phyloP scores from a whole-genome alignment of 1,140 invertebrate species.

The Drosophila ficusphila region DNA sequence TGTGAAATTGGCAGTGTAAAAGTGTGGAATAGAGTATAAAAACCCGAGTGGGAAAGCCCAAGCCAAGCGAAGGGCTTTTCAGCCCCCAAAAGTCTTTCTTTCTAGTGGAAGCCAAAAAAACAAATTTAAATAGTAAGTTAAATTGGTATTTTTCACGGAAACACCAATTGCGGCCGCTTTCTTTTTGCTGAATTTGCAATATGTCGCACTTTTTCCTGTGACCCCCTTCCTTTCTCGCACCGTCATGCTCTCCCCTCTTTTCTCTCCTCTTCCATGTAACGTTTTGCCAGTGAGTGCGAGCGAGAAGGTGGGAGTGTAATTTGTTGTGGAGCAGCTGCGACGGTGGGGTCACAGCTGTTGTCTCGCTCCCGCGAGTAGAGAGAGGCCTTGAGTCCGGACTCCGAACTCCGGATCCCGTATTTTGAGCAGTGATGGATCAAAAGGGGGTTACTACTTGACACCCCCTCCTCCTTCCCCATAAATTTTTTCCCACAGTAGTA shows the following conservation, averaged over 20 bases:
- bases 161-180: conserved; percentile 26
- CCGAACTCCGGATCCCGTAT: conserved; percentile 8
- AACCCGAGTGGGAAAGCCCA: conserved; percentile 21
- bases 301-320: conserved; percentile 42
- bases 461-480: no score
- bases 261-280: conserved; percentile 38
- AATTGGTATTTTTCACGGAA: not conserved
- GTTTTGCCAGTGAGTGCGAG: conserved; percentile 19
- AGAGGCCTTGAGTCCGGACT: conserved; percentile 29
- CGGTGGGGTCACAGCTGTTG: conserved; percentile 60
- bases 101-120: not conserved
- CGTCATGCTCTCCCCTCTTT: conserved; percentile 28
- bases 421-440: not conserved
- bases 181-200: conserved; percentile 41
- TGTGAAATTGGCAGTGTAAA: conserved; percentile 34
- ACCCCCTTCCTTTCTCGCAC: conserved; percentile 24
- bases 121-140: conserved; percentile 14
- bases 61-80: conserved; percentile 38
- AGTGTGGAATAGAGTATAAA: conserved; percentile 34
- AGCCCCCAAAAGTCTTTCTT: conserved; percentile 7
- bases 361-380: conserved; percentile 60
- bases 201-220: conserved; percentile 27
- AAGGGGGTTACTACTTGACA: not conserved
- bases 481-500: not conserved
- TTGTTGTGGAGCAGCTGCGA: conserved; percentile 67